Percentiles rank a stretch among this genome's conserved stretches.
Conservation (phyloP, 2,797 vertebrate species). For the Chaunax sp. region DNA sequence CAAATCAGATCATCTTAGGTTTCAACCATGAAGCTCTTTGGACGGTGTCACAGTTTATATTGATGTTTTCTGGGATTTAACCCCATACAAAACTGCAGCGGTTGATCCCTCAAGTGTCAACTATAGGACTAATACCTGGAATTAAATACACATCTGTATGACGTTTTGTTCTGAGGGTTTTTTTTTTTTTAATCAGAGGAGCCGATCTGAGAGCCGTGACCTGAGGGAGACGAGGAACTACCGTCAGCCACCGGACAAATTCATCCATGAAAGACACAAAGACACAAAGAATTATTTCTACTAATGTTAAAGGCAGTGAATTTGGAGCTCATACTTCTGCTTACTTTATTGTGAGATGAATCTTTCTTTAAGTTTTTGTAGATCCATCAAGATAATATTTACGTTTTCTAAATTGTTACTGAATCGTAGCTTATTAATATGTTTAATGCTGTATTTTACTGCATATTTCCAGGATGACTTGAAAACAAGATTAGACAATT, state of each 20-base stretch:
- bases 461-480: too few relatives aligned
- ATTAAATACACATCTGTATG: constrained; percentile 49
- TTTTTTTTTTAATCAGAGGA: not conserved
- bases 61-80: constrained; percentile 55
- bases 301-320: not conserved
- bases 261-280: not conserved
- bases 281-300: not conserved
- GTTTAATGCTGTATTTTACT: too few relatives aligned
- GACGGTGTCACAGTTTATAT: constrained; percentile 31
- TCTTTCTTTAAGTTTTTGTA: too few relatives aligned
- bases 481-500: too few relatives aligned
- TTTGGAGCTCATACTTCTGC: too few relatives aligned
- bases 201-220: not conserved
- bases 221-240: constrained; percentile 27
- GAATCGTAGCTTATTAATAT: too few relatives aligned
- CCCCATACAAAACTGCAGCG: constrained; percentile 52
- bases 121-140: constrained; percentile 66
- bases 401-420: too few relatives aligned
- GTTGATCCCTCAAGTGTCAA: constrained; percentile 51
- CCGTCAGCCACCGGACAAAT: not conserved
- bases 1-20: constrained; percentile 49
- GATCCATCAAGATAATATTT: too few relatives aligned
- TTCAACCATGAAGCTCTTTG: constrained; percentile 33
- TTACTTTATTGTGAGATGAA: too few relatives aligned
- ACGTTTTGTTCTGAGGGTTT: constrained; percentile 19